Evolutionary conservation across 2,888 invertebrate genomes (phyloP), one percentile per base, ranked within the genome.

Genomic region (Cephus sareptanus): DNA sequence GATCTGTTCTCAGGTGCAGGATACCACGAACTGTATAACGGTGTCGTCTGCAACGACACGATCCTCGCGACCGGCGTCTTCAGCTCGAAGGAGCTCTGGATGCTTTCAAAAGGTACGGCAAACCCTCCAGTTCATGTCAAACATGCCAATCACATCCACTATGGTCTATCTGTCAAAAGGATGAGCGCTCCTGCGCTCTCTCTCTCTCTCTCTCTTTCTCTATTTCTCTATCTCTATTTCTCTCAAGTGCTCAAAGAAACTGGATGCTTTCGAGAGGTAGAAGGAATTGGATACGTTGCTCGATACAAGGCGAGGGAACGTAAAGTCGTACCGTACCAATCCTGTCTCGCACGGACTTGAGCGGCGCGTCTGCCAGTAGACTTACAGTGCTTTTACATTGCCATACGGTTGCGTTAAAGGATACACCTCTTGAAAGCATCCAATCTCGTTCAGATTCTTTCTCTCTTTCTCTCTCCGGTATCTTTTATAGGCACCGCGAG

Each of bases 61-160:
- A 99, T 99, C 94, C 95, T 98, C 95, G 99, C 99, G 92, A 99
- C 99, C 90, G 99, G 99, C 92, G 99, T 99, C 93, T 99, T 99
- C 95, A 98, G 98, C 90, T 99, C 99, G 91, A 98, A 97, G 94
- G 99, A 99, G 95, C 95, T 99, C 93, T 98, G 98, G 97, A 97
- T 97, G 94, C 95, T 99, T 92, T 99, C 99, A 90, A 98, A 98
- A 97, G 96, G 98, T 98, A 95, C 90, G 91, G 88, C 88, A 87
- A 84, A 79, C 81, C 83, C 84, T 81, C 83, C 80, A 80, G 15
- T 40, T 40, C 1, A 40, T 37, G 13, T 37, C 9, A 56, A 30
- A n/a, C 76, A n/a, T 34, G 34, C 69, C 40, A 40, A 40, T 40
- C 40, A 40, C 40, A 40, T 40, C 40, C 15, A 80, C 37, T 70